These are phyloP conservation scores for Dicranocentrus wangi DNA, from an alignment of 2,888 invertebrate species.

Conservation along the genomic window DNA sequence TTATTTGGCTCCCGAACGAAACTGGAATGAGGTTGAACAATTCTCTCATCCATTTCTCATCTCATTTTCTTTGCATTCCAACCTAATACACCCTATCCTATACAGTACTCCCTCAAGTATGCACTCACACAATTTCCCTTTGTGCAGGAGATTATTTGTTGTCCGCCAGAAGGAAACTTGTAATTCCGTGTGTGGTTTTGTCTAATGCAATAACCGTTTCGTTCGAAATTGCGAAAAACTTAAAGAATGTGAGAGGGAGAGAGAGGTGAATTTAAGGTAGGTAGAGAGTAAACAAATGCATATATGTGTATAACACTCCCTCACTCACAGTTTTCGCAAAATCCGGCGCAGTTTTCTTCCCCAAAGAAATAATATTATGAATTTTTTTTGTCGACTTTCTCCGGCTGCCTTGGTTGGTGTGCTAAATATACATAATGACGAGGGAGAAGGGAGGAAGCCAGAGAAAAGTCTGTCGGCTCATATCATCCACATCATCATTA, in stretches of 20 bases:
- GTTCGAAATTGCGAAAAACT: not conserved
- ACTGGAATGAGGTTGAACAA: not conserved
- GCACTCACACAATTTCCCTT: not conserved
- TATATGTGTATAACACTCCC: too few relatives aligned
- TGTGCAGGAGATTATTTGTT: not conserved
- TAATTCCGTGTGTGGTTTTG: not conserved
- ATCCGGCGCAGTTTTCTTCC: too few relatives aligned
- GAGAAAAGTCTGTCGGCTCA: not conserved
- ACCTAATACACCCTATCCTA: not conserved
- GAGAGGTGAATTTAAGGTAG: not conserved
- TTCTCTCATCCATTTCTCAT: not conserved
- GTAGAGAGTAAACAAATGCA: not conserved
- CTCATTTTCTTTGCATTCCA: not conserved
- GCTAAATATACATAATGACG: too few relatives aligned
- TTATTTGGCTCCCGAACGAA: not conserved
- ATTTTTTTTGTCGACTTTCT: too few relatives aligned
- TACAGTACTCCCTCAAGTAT: not conserved
- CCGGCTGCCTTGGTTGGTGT: too few relatives aligned
- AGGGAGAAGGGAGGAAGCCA: constrained; percentile 5
- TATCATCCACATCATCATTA: constrained; percentile 15
- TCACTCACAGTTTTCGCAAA: too few relatives aligned
- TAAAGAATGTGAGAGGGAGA: not conserved
- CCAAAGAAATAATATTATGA: too few relatives aligned
- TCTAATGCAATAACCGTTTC: constrained; percentile 16
- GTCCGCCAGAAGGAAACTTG: not conserved